Evolutionary conservation across 2,888 invertebrate species (phyloP).

Genomic region (Entomobrya multifasciata): DNA sequence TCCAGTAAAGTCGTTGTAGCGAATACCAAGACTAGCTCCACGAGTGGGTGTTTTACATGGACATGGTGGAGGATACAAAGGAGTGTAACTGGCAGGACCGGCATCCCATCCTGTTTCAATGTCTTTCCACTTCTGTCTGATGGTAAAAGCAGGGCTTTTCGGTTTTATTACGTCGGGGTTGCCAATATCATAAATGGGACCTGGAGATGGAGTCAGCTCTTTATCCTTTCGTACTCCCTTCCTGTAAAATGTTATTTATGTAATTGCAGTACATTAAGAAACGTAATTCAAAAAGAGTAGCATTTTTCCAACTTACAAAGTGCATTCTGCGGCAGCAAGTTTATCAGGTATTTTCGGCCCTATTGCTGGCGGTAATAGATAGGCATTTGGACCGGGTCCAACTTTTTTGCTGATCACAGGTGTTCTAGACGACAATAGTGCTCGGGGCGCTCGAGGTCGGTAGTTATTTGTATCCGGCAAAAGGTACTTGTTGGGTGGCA

Average conservation of each 20-base stretch:
- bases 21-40: conserved; percentile 65
- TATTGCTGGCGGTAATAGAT: conserved; percentile 68
- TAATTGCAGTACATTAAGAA: not conserved
- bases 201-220: conserved; percentile 53
- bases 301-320: conserved; percentile 54
- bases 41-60: conserved; percentile 51
- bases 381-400: conserved; percentile 68
- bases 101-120: not conserved
- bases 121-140: conserved; percentile 63
- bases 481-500: conserved; percentile 55
- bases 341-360: conserved; percentile 73
- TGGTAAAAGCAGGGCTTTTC: conserved; percentile 64
- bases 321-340: conserved; percentile 72
- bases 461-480: conserved; percentile 51
- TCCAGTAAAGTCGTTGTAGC: conserved; percentile 73
- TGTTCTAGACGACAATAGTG: conserved; percentile 48
- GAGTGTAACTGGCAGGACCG: conserved; percentile 72
- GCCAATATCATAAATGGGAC: conserved; percentile 69
- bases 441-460: conserved; percentile 61
- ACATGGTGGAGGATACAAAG: conserved; percentile 53
- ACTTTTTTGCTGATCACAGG: conserved; percentile 58
- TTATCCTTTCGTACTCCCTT: conserved; percentile 61
- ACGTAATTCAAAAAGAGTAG: not conserved
- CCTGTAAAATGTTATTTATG: conserved; percentile 30
- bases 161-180: conserved; percentile 43